These are phyloP conservation scores for Brachionus asplanchnoidis DNA, from an alignment of 1,140 invertebrate genomes.

Conservation along the genomic window DNA sequence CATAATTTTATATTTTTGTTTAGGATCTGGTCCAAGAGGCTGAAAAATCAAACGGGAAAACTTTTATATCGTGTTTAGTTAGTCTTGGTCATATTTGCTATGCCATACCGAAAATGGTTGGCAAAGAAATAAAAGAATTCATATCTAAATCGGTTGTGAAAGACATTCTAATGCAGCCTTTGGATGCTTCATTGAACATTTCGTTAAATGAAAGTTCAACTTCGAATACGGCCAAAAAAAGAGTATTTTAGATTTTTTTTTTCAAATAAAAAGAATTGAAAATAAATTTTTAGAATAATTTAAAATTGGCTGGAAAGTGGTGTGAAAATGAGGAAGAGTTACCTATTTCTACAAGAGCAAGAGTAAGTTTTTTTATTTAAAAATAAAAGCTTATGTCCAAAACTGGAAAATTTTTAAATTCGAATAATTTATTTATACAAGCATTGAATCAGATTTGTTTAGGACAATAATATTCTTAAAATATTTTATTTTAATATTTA, in stretches of 20 bases:
- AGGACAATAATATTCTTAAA: too few relatives aligned
- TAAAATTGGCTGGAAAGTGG: slow-evolving; percentile 60
- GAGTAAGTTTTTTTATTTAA: slow-evolving; percentile 60
- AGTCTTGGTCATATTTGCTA: slow-evolving; percentile 86
- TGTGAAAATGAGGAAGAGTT: slow-evolving; percentile 84
- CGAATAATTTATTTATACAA: too few relatives aligned
- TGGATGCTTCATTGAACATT: slow-evolving; percentile 46
- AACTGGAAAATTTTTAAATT: too few relatives aligned
- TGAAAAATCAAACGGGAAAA: slow-evolving; percentile 61
- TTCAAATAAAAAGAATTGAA: not conserved
- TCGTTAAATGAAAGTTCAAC: not conserved
- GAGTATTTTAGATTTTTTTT: not conserved
- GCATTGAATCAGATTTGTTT: too few relatives aligned
- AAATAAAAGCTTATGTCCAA: too few relatives aligned
- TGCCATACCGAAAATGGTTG: slow-evolving; percentile 76
- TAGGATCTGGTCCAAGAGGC: slow-evolving; percentile 51
- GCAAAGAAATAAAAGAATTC: slow-evolving; percentile 80
- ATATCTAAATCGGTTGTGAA: slow-evolving; percentile 91
- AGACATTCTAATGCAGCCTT: slow-evolving; percentile 81
- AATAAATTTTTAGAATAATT: not conserved
- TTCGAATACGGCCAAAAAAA: not conserved
- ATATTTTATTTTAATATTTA: too few relatives aligned
- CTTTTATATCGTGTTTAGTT: slow-evolving; percentile 86
- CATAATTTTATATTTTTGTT: not conserved
- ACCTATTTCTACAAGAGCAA: slow-evolving; percentile 82